phyloP scores from a whole-genome alignment of 2,888 invertebrate species.

The Venusia cambrica region DNA sequence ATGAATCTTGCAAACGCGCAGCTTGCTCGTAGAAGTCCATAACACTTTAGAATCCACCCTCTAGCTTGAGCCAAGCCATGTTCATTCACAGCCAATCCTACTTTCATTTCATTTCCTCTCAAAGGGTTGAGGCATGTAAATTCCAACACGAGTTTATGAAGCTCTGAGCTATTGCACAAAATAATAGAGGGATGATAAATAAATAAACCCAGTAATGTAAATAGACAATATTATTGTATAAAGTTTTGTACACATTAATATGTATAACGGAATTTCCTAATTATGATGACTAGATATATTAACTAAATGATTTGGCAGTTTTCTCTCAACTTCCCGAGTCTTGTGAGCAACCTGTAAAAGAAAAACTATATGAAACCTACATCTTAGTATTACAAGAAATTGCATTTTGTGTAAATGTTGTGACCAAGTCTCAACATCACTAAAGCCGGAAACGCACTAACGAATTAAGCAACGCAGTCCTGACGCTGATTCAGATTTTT shows the following conservation, averaged over 20 bases:
- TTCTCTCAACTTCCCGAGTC: conserved; percentile 76
- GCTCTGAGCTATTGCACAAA: conserved; percentile 5
- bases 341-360: conserved; percentile 72
- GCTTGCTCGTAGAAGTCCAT: not conserved
- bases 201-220: conserved; percentile 61
- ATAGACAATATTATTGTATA: conserved; percentile 79
- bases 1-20: too few species aligned
- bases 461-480: too few species aligned
- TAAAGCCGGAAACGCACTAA: too few species aligned
- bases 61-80: not conserved
- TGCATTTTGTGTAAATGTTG: too few species aligned
- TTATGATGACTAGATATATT: conserved; percentile 70
- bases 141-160: conserved; percentile 13
- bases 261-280: conserved; percentile 69
- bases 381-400: not conserved
- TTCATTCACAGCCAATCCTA: conserved; percentile 12
- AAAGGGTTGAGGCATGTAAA: conserved; percentile 19
- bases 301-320: conserved; percentile 61
- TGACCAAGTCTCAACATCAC: too few species aligned
- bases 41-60: conserved; percentile 8
- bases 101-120: conserved; percentile 15
- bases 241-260: conserved; percentile 75
- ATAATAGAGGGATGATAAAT: conserved; percentile 3
- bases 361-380: conserved; percentile 12
- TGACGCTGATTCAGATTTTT: too few species aligned